phyloP scores from a whole-genome alignment of 2,113 vertebrate species.

The Sprattus sprattus region DNA sequence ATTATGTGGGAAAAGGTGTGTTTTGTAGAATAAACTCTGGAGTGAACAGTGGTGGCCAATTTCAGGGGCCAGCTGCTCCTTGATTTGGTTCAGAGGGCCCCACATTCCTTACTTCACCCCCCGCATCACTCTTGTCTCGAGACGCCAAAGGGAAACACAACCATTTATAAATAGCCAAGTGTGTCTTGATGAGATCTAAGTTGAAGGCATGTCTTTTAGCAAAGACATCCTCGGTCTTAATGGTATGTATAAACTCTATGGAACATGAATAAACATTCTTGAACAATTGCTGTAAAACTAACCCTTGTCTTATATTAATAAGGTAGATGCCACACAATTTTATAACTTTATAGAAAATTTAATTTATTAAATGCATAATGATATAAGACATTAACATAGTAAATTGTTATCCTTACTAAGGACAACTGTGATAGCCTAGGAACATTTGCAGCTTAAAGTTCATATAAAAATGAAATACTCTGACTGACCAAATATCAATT shows the following conservation, averaged over 20 bases:
- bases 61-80: not conserved
- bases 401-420: not conserved
- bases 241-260: not conserved
- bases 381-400: conserved; percentile 18
- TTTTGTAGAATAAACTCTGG: not conserved
- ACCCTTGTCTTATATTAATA: not conserved
- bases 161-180: conserved; percentile 3
- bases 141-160: not conserved
- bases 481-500: not conserved
- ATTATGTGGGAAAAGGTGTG: not conserved
- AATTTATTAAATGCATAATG: conserved; percentile 32
- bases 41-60: not conserved
- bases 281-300: not conserved
- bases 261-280: not conserved
- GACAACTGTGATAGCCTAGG: not conserved
- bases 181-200: not conserved
- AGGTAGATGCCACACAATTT: not conserved
- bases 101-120: not conserved
- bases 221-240: not conserved
- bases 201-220: not conserved
- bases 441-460: not conserved
- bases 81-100: not conserved
- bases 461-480: not conserved
- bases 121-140: not conserved
- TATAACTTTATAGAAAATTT: conserved; percentile 19